Evolutionary conservation across 2,888 invertebrate genomes (phyloP), one percentile per base, ranked within the genome.

Genomic region (Gryllus longicercus): DNA sequence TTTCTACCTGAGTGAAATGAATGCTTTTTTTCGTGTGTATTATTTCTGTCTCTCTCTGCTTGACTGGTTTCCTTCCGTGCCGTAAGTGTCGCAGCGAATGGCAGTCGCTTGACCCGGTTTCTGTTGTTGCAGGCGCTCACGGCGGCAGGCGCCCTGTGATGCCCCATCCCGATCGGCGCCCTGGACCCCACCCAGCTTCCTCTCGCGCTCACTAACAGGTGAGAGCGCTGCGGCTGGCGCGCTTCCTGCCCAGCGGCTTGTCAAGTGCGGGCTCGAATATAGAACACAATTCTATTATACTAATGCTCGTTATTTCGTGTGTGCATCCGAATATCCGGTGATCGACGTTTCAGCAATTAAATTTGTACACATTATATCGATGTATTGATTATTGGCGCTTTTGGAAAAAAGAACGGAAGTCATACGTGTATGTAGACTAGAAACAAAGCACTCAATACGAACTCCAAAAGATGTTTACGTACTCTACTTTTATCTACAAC

Each of bases 121-220:
- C 63, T 63, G 14, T 63, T 63, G 10, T 63, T 10, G 63, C n/a
- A 63, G 63, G 63, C 63, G 63, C 63, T 63, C 63, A 63, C 63
- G 63, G 63, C 63, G 63, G 63, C 63, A 63, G 63, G 63, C n/a
- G 63, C 63, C 63, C 63, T 63, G 63, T 63, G 63, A 63, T 63
- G 63, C 63, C 12, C 63, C 63, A 63, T 63, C 14, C 63, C 63
- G n/a, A n/a, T 63, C 63, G 63, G 14, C 63, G n/a, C n/a, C 63
- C 63, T 63, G 63, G 63, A 63, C 63, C 63, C 63, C 63, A 63
- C 16, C 63, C 63, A n/a, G n/a, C 63, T 63, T 63, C 63, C 63
- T 63, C 63, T 63, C 1, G 63, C 63, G 63, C 63, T 63, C 63
- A 63, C 63, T 63, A 63, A 63, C 63, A 63, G 63, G 63, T 63